These are phyloP conservation scores for Achlya flavicornis DNA, from an alignment of 2,888 invertebrate genomes.

Conservation along the genomic window DNA sequence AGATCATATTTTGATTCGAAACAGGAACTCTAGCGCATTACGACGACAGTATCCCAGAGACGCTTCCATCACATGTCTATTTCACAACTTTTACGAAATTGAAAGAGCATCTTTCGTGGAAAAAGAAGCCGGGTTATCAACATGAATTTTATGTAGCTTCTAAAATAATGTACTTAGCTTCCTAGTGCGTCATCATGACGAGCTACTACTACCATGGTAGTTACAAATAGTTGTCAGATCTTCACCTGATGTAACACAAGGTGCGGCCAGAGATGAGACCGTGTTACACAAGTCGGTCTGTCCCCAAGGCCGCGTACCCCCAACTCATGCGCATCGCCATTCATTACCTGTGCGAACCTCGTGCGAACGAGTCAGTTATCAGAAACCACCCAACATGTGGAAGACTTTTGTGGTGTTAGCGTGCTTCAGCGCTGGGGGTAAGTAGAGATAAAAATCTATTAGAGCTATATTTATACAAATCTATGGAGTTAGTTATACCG, in stretches of 20 bases:
- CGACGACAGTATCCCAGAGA: too few species aligned
- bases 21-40: too few species aligned
- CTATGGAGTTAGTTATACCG: too few species aligned
- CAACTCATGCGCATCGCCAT: slow-evolving; percentile 45
- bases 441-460: slow-evolving; percentile 38
- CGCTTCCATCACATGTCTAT: too few species aligned
- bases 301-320: slow-evolving; percentile 66
- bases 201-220: too few species aligned
- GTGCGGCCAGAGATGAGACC: slow-evolving; percentile 57
- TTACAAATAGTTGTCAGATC: slow-evolving; percentile 19
- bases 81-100: neutral
- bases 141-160: neutral
- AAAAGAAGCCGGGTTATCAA: too few species aligned
- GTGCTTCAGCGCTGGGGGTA: slow-evolving; percentile 69
- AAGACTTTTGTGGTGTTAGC: slow-evolving; percentile 65
- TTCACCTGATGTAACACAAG: slow-evolving; percentile 50
- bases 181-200: slow-evolving; percentile 10
- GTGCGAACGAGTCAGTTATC: slow-evolving; percentile 55
- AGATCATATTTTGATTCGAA: too few species aligned
- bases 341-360: slow-evolving; percentile 63
- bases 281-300: slow-evolving; percentile 65
- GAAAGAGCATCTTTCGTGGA: too few species aligned
- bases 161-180: neutral
- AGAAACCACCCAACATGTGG: slow-evolving; percentile 56
- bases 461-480: neutral